Conservation (phyloP, 2,888 invertebrate species). For the Prenolepis imparis region DNA sequence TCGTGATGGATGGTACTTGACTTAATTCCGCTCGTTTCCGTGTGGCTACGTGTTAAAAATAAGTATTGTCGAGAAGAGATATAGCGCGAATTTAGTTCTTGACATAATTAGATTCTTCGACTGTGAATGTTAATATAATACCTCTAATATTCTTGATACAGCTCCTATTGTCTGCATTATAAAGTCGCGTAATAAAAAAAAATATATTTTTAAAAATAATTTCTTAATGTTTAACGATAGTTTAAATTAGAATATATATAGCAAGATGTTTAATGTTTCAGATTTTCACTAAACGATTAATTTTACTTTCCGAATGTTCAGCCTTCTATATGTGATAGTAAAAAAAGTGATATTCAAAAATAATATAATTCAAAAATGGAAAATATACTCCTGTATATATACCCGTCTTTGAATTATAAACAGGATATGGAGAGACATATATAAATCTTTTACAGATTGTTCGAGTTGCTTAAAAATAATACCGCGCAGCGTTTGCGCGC, state of each 20-base stretch:
- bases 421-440: not conserved
- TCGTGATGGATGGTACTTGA: slow-evolving; percentile 19
- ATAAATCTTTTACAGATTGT: not conserved
- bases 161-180: not conserved
- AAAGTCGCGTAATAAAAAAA: not conserved
- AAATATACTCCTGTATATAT: not conserved
- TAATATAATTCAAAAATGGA: not conserved
- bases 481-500: not conserved
- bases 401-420: not conserved
- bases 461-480: not conserved
- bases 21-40: slow-evolving; percentile 34
- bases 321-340: not conserved
- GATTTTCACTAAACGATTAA: not conserved
- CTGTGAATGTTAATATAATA: not conserved
- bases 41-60: slow-evolving; percentile 1
- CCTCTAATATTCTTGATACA: not conserved
- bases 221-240: not conserved
- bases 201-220: not conserved
- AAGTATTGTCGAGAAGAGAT: not conserved
- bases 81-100: not conserved
- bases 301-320: not conserved
- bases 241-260: not conserved
- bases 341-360: no score
- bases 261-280: not conserved
- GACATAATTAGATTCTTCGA: slow-evolving; percentile 9